Evolutionary conservation across 1,140 invertebrate genomes (phyloP), one percentile per base, ranked within the genome.

Genomic region (Triops cancriformis): DNA sequence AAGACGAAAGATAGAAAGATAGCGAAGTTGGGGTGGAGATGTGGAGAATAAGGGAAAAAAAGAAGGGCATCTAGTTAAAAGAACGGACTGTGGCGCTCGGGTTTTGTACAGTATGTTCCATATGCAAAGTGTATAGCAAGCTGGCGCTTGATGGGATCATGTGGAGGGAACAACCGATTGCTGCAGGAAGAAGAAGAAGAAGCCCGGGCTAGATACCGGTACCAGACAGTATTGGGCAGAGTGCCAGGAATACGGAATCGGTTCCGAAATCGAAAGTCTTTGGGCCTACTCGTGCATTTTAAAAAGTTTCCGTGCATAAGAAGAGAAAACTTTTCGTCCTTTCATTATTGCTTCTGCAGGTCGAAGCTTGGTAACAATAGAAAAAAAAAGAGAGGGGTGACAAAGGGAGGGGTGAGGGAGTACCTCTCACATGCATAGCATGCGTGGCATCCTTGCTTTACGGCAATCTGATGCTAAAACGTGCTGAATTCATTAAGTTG

Each of bases 81-180:
- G 51, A 64, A 64, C 23, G 51, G 51, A 64, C 51, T 64, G 51
- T 4, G 23, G 51, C 23, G 51, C 51, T 18, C 51, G 18, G 51
- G 51, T 18, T 64, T 23, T 64, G 31, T 37, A 64, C 23, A 7
- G 51, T 23, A 23, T 64, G 51, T 64, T 64, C n/a, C 51, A 64
- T 64, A 64, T 64, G 51, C 51, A 64, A 64, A 64, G 51, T 64
- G 51, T 64, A 64, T 64, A 64, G 51, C 51, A 64, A 64, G 51
- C 51, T 64, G 51, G 51, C 51, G 51, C 51, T 64, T 64, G 51
- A 64, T 64, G 51, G 51, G 51, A 64, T 64, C 51, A 64, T 64
- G 51, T 64, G 51, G 51, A 64, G 51, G 51, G 51, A 64, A 64
- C 51, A 64, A 64, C 51, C 51, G 51, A 64, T 64, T 64, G 51